Conservation (phyloP, 2,113 vertebrate genomes). For the Haemorhous mexicanus region DNA sequence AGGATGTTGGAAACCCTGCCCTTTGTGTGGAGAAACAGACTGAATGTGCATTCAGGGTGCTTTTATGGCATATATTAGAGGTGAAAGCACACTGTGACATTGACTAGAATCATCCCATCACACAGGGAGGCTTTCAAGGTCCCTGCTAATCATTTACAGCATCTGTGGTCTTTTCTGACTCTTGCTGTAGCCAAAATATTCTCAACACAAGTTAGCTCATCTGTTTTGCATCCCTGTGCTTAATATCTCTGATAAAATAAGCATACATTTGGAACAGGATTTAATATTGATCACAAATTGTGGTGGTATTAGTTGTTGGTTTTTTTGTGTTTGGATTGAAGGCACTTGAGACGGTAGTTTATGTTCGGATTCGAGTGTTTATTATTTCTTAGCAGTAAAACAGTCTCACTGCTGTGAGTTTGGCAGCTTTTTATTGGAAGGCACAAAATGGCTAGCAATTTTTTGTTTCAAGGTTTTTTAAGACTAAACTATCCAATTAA, state of each 20-base stretch:
- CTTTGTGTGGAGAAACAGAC: not conserved
- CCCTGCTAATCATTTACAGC: not conserved
- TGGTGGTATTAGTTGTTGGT: too few species aligned
- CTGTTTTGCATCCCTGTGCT: not conserved
- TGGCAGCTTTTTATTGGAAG: too few species aligned
- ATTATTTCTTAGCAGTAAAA: too few species aligned
- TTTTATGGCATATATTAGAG: not conserved
- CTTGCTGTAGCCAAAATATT: not conserved
- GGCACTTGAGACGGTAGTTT: too few species aligned
- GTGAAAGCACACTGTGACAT: not conserved
- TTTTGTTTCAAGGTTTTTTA: too few species aligned
- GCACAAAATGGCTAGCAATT: too few species aligned
- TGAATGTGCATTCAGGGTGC: not conserved
- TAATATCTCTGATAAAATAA: not conserved
- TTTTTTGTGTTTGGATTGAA: too few species aligned
- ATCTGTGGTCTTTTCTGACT: not conserved
- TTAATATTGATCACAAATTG: not conserved
- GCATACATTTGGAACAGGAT: not conserved
- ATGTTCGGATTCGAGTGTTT: too few species aligned
- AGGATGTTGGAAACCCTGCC: not conserved
- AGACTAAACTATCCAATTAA: too few species aligned
- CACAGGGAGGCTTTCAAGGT: not conserved
- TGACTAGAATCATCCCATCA: not conserved
- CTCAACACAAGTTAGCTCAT: not conserved
- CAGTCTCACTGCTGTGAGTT: too few species aligned